Percentiles rank a stretch among this genome's conserved stretches.
Conservation (phyloP, 2,888 invertebrate species). For the Eulithis testata region DNA sequence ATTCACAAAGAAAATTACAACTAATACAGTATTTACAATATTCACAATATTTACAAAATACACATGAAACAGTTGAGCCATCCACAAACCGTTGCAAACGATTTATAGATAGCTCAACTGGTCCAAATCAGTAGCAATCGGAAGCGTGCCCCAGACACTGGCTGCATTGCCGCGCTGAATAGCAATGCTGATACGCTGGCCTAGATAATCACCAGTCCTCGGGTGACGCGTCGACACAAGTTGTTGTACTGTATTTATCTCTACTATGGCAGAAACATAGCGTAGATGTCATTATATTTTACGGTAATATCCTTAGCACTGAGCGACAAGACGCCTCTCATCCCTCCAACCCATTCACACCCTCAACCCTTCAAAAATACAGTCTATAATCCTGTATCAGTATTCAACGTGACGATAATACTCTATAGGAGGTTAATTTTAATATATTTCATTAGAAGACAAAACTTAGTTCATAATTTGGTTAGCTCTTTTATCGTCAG, state of each 20-base stretch:
- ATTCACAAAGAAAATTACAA: no score
- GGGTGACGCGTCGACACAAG: no score
- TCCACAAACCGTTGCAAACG: no score
- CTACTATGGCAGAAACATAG: constrained; percentile 36
- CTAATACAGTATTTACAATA: no score
- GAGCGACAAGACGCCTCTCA: constrained; percentile 31
- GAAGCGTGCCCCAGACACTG: no score
- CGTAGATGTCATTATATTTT: constrained; percentile 52
- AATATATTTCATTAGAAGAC: constrained; percentile 30
- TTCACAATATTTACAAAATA: no score
- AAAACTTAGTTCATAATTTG: constrained; percentile 18
- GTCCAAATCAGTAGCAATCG: no score
- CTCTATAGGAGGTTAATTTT: constrained; percentile 31
- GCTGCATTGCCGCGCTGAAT: no score
- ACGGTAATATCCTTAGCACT: constrained; percentile 49
- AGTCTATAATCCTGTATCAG: constrained; percentile 13
- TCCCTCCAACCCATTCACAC: constrained; percentile 20
- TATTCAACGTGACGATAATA: constrained; percentile 1
- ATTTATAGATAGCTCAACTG: no score
- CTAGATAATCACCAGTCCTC: no score
- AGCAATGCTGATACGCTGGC: no score
- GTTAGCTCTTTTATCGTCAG: constrained; percentile 7
- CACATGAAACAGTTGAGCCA: no score
- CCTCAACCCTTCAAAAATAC: constrained; percentile 22
- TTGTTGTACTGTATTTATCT: constrained; percentile 7